These are phyloP conservation scores for Micronycteris hirsuta DNA, from an alignment of 2,113 vertebrate genomes.

Conservation along the genomic window DNA sequence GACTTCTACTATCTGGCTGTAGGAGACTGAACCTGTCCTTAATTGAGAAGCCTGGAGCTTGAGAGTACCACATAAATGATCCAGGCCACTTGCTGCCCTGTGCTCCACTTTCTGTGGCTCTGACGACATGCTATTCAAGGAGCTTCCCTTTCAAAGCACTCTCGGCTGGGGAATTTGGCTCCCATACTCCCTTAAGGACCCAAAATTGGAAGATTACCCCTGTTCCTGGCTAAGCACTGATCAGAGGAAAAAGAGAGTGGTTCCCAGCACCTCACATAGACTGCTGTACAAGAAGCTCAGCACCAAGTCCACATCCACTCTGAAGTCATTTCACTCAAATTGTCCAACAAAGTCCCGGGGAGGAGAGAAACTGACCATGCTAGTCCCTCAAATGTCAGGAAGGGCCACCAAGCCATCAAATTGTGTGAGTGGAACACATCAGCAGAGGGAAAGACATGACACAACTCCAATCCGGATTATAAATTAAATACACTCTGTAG, in stretches of 20 bases:
- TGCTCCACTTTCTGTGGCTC: background rate
- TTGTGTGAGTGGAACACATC: background rate
- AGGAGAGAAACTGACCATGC: background rate
- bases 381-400: background rate
- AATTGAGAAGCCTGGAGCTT: background rate
- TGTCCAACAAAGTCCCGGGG: background rate
- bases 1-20: background rate
- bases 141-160: background rate
- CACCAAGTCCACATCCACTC: background rate
- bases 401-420: background rate
- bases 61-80: no score
- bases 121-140: background rate
- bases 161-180: background rate
- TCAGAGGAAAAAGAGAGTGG: background rate
- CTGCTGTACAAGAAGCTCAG: background rate
- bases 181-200: background rate
- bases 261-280: background rate
- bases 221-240: background rate
- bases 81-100: background rate
- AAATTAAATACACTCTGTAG: background rate
- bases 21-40: accelerated
- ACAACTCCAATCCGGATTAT: background rate
- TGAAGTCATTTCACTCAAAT: background rate
- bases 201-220: background rate
- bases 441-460: background rate